Evolutionary conservation across 1,140 invertebrate genomes (phyloP), one percentile per base, ranked within the genome.

Genomic region (Palaemon carinicauda): DNA sequence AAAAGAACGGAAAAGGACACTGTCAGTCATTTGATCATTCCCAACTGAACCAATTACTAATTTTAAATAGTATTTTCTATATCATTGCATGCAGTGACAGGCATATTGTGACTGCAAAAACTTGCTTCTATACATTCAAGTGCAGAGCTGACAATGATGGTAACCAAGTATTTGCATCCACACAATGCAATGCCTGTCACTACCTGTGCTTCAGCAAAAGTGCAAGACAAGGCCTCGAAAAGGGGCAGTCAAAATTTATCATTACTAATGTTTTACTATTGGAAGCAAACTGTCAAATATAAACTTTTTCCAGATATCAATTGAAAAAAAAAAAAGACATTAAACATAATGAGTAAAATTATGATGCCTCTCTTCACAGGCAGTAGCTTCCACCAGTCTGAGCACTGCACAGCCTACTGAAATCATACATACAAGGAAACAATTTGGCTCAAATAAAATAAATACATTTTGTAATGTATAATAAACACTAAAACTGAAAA

Each of bases 1-100:
- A 89, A 89, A 89, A 86, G 89, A 87, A 88, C 75, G 89, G 85
- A 87, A 89, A 84, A 86, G 84, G 80, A 87, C 79, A 89, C 82
- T 87, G 80, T 87, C 79, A 87, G 85, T 87, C 85, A 87, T 82
- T 87, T 81, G 41, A 87, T 87, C 79, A 86, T 80, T 87, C 80
- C 80, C 85, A 87, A 87, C 54, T 87, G 33, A 75, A 75, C 85
- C 85, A 87, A 87, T 87, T 87, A 82, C 79, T 87, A 81, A 87
- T 80, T 87, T 87, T 87, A 81, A 82, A 80, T 29, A 84, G 41
- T 31, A 80, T 51, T 86, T 80, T 86, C 77, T 85, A 85, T 65
- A 85, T 85, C 75, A 85, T 69, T 80, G 84, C 84, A 86, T 86
- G 84, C 84, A 86, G 84, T 86, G 84, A 86, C 84, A 86, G 84